Conservation (phyloP, 2,797 vertebrate genomes). For the Crocidura indochinensis region DNA sequence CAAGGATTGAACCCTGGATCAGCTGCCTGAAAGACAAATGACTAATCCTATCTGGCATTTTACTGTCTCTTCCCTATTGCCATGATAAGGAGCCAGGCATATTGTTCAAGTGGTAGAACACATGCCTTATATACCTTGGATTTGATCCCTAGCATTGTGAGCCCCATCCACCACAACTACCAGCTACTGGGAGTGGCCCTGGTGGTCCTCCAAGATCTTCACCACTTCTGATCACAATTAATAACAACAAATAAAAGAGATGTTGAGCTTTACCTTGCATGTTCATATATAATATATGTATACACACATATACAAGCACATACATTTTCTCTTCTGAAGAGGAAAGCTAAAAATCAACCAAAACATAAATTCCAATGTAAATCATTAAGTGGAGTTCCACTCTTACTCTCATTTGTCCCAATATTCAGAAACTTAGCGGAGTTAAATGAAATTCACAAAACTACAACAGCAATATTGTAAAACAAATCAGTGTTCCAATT, state of each 20-base stretch:
- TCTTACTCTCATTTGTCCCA: conserved; percentile 21
- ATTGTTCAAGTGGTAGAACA: too few species aligned
- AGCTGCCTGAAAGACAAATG: too few species aligned
- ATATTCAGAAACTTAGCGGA: conserved; percentile 54
- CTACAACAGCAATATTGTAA: not conserved
- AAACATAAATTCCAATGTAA: conserved; percentile 47
- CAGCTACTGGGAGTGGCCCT: too few species aligned
- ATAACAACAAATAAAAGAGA: too few species aligned
- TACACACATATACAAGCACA: conserved; percentile 21
- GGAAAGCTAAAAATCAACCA: conserved; percentile 38
- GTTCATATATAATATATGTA: too few species aligned
- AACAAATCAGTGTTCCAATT: conserved; percentile 20
- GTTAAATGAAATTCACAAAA: conserved; percentile 47
- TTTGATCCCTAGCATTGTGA: too few species aligned
- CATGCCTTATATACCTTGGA: not conserved
- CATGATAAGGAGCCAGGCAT: not conserved
- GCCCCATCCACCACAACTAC: too few species aligned
- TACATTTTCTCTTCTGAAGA: conserved; percentile 1
- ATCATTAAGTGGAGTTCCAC: not conserved
- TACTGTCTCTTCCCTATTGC: not conserved
- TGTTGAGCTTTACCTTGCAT: not conserved
- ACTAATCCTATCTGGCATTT: too few species aligned
- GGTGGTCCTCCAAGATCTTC: too few species aligned
- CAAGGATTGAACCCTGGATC: too few species aligned
- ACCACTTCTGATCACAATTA: too few species aligned